Evolutionary conservation across 2,797 vertebrate genomes (phyloP), one percentile per base, ranked within the genome.

Genomic region (Gambusia yucatana): DNA sequence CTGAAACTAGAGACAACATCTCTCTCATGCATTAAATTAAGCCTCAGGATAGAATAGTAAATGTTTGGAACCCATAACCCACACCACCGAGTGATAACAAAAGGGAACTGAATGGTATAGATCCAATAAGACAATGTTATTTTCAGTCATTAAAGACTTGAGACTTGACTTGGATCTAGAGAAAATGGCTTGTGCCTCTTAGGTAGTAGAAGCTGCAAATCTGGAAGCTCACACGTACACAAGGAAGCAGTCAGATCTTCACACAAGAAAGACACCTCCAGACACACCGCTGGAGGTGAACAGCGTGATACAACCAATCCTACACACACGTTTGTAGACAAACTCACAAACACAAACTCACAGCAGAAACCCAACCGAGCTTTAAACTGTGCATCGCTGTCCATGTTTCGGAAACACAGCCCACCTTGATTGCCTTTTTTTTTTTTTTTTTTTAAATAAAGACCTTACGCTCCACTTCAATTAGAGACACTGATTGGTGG

Each of bases 211-310:
- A 55, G 36, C 69, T 65, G 50, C 78, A 82, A 73, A 59, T 82
- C 22, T 84, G 76, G 77, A 88, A 86, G 83, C 78, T 84, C 79
- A 84, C 84, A 82, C 80, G 77, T 71, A 76, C 65, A 83, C 30
- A 77, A 80, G 33, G 77, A 82, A 86, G 86, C 77, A 73, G 72
- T 90, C 87, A 84, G 83, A 94, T 94, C 89, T 93, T 89, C 91
- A 91, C 77, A 94, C 93, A 90, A 93, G 91, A 89, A 87, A 89
- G 83, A 87, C 84, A 92, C 86, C 88, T 82, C 89, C 90, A 91
- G 92, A 91, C 86, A 80, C 85, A 41, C 92, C 73, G 79, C 86
- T 89, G 90, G 92, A 89, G 93, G 90, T 89, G 84, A 94, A 81
- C 93, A 92, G 92, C 92, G 72, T 86, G 93, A 92, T 72, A 73